Percentiles rank a stretch among this genome's conserved stretches.
Conservation (phyloP, 2,797 vertebrate genomes). For the Phataginus tricuspis region DNA sequence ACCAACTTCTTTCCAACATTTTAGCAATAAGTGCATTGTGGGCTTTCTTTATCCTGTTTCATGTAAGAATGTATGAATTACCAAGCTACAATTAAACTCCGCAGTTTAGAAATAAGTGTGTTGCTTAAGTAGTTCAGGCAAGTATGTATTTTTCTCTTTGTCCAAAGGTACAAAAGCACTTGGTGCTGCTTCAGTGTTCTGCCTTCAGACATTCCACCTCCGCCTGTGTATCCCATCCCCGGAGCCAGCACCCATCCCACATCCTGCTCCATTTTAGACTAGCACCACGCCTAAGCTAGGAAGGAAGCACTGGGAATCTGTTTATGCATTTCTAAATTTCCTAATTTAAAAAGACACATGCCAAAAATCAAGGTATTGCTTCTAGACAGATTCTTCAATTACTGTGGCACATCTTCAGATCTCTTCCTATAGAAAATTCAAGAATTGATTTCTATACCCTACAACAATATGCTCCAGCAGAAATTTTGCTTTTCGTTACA, state of each 20-base stretch:
- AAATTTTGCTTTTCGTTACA: conserved; percentile 39
- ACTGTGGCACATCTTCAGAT: conserved; percentile 3
- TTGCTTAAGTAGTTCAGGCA: conserved; percentile 77
- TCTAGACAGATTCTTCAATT: conserved; percentile 40
- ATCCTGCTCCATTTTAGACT: conserved; percentile 69
- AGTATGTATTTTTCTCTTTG: conserved; percentile 68
- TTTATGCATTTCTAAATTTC: conserved; percentile 51
- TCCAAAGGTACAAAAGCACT: conserved; percentile 65
- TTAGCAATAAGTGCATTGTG: conserved; percentile 80
- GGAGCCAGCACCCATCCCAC: background rate
- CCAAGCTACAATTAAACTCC: conserved; percentile 77
- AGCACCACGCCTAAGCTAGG: conserved; percentile 71
- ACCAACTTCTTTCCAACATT: conserved; percentile 78
- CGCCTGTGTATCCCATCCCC: background rate
- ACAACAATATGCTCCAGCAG: conserved; percentile 5
- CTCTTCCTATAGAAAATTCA: conserved; percentile 20
- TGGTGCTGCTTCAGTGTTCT: conserved; percentile 32
- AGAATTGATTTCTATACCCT: conserved; percentile 19
- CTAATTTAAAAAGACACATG: conserved; percentile 40
- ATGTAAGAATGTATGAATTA: conserved; percentile 77
- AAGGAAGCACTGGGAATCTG: conserved; percentile 71
- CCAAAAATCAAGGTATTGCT: conserved; percentile 47
- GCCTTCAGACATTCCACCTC: conserved; percentile 55
- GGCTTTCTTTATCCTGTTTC: conserved; percentile 78
- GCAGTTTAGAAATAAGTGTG: conserved; percentile 80